phyloP scores from a whole-genome alignment of 2,113 vertebrate species.

The Centropus bengalensis region DNA sequence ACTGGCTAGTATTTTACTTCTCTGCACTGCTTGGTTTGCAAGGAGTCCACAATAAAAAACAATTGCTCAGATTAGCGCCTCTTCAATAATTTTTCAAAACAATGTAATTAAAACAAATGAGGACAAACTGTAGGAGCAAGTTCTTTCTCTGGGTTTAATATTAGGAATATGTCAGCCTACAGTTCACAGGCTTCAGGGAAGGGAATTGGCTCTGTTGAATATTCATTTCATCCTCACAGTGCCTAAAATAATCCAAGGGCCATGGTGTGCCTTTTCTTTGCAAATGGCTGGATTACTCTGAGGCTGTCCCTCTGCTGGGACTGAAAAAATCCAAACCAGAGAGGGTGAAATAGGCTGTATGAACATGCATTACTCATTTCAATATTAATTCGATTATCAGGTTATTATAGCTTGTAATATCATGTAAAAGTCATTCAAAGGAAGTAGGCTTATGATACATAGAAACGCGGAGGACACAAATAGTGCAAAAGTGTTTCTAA shows the following conservation, averaged over 20 bases:
- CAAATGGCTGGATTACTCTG: accelerated
- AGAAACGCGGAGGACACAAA: accelerated
- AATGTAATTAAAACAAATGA: not conserved
- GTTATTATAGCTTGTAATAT: accelerated
- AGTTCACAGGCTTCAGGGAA: not conserved
- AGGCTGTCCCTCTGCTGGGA: not conserved
- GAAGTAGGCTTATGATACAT: not conserved
- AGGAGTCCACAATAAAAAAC: not conserved
- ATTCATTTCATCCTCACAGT: accelerated
- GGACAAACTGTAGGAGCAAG: not conserved
- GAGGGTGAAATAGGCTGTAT: accelerated
- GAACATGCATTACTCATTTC: accelerated
- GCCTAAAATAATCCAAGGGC: not conserved
- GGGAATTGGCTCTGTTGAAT: not conserved
- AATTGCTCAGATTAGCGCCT: not conserved
- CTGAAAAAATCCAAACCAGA: not conserved
- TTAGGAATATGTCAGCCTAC: not conserved
- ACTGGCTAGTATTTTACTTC: not conserved
- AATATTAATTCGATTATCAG: not conserved
- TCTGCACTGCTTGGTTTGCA: not conserved
- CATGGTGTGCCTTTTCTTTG: accelerated
- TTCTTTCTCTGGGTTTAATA: not conserved
- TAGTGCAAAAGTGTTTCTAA: not conserved
- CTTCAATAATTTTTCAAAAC: not conserved
- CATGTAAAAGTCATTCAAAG: not conserved